These are phyloP conservation scores for Triplophysa yarkandensis DNA, from an alignment of 2,797 vertebrate species.

Conservation along the genomic window DNA sequence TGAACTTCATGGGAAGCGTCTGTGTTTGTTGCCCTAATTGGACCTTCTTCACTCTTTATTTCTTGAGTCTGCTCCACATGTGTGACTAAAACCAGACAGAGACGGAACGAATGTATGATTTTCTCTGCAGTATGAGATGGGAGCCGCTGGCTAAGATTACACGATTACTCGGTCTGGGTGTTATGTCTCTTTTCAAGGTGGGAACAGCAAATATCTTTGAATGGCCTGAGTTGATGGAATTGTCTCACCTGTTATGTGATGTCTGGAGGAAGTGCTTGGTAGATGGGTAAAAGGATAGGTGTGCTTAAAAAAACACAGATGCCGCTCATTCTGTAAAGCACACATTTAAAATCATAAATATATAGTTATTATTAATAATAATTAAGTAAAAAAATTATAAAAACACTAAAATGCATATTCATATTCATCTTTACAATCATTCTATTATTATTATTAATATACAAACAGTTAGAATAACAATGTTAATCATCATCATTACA, in stretches of 20 bases:
- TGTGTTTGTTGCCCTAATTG: conserved; percentile 63
- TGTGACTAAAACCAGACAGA: conserved; percentile 65
- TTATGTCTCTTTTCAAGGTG: conserved; percentile 30
- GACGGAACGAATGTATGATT: conserved; percentile 68
- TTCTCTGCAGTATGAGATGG: conserved; percentile 68
- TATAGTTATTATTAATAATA: too few species aligned
- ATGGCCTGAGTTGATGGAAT: conserved; percentile 21
- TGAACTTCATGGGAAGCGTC: conserved; percentile 45
- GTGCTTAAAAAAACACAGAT: too few species aligned
- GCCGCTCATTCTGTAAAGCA: neutral
- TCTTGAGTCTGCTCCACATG: conserved; percentile 66
- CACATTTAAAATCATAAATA: too few species aligned
- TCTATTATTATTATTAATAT: too few species aligned
- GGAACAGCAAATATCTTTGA: conserved; percentile 15
- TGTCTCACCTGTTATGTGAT: conserved; percentile 27
- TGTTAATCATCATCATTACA: too few species aligned
- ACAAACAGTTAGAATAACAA: too few species aligned
- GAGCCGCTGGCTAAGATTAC: conserved; percentile 63
- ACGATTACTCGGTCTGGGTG: conserved; percentile 45
- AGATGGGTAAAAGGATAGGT: neutral
- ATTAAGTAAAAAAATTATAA: too few species aligned
- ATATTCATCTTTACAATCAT: too few species aligned
- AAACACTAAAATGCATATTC: too few species aligned
- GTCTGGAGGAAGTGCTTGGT: conserved; percentile 1
- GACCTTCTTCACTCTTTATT: conserved; percentile 62